Evolutionary conservation across 2,797 vertebrate species (phyloP), one percentile per base, ranked within the genome.

Genomic region (Sebastolobus alascanus): DNA sequence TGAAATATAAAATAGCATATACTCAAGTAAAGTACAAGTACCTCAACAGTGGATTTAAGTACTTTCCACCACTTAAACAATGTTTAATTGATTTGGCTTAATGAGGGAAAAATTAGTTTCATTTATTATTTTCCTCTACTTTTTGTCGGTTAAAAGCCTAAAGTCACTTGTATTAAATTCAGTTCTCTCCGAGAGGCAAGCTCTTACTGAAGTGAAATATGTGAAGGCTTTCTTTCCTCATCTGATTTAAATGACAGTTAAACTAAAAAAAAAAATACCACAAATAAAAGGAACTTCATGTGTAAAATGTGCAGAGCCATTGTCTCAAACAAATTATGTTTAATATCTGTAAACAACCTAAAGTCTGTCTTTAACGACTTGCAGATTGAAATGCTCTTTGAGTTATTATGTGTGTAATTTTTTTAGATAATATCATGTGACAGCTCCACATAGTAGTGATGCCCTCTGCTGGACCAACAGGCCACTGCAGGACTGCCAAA

Each of bases 381-480:
- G 1, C 10, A 16, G 11, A 61, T 71, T 67, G 4, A 75, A 73
- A 76, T 46, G 1, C 10, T 35, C 12, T 27, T 35, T 31, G 12
- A 72, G 2, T n/a, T 72, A 43, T 16, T 43, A 43, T 43, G 40
- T 43, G 40, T 43, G 14, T 14, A 43, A 16, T 43, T 13, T 43
- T 43, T 43, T 13, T 43, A 43, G 40, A 43, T 43, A 43, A 43
- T 70, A 46, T 46, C 43, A 18, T 14, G 8, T 38, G 8, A 9
- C 9, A 70, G 54, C 56, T 80, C 5, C 18, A 68, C 74, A 85
- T 46, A 80, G 79, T 58, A 7, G 40, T 86, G 84, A 81, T 61
- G 91, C 94, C 95, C 93, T 95, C 95, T 95, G 84, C 91, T 92
- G 92, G 92, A 68, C 16, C 4, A 31, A 16, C 1, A 1, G 20